Conservation (phyloP, 2,113 vertebrate species). For the Hypocryptadius cinnamomeus region DNA sequence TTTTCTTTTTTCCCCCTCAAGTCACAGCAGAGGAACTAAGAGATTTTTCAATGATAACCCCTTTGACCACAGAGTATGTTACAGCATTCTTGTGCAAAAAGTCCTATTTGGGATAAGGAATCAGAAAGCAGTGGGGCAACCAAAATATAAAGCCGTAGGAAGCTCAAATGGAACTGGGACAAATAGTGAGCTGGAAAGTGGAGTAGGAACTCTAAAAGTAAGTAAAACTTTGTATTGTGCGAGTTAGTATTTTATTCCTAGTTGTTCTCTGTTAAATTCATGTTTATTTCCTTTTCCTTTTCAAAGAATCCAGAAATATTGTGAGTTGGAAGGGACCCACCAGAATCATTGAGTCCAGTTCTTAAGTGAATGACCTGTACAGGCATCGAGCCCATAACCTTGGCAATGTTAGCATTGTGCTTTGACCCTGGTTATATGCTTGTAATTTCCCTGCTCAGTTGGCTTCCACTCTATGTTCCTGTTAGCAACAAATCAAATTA, state of each 20-base stretch:
- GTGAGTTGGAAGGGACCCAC: not conserved
- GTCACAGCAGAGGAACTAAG: not conserved
- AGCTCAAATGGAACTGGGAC: not conserved
- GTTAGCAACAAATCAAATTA: not conserved
- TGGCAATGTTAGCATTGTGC: fast-evolving
- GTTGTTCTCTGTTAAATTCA: not conserved
- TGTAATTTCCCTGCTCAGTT: not conserved
- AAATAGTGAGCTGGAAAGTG: not conserved
- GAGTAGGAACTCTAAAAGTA: not conserved
- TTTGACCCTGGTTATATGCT: not conserved
- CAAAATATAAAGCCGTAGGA: not conserved
- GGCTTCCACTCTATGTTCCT: not conserved
- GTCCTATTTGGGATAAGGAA: not conserved
- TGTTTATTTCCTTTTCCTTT: not conserved
- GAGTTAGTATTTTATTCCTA: not conserved
- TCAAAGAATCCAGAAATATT: not conserved
- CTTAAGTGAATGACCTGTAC: not conserved
- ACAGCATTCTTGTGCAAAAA: not conserved
- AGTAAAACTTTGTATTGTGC: not conserved
- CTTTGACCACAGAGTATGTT: not conserved
- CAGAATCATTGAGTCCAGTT: not conserved
- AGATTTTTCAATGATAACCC: not conserved
- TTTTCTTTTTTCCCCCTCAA: not conserved
- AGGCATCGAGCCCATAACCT: fast-evolving
- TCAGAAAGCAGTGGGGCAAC: not conserved